Evolutionary conservation across 2,113 vertebrate species (phyloP), one percentile per base, ranked within the genome.

Genomic region (Crotalus viridis): DNA sequence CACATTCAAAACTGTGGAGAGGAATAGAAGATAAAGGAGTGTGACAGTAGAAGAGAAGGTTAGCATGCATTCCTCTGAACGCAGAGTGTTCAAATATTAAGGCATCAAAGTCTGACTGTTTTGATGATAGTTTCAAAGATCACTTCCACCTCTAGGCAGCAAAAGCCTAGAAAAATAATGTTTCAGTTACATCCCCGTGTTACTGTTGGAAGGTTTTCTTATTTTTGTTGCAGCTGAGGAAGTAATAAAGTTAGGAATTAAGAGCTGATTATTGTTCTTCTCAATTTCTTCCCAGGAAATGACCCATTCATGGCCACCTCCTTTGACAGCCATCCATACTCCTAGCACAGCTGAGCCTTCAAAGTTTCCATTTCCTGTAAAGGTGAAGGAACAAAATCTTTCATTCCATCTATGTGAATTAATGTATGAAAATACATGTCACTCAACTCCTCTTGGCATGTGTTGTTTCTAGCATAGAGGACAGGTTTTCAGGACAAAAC

Each of bases 231-330:
- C 33, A 85, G 17, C 2, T 91, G 28, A 28, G 69, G 55, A 90
- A 56, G 33, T 26, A 10, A 33, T 52, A 51, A 57, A 61, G 59
- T 61, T 89, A 15, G 55, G 43, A 39, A 48, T 51, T 51, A 52
- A 59, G 21, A 57, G 46, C 10, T 90, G 48, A 61, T 57, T 89
- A 22, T 89, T n/a, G 0, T 81, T 57, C 9, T 92, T 87, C 13
- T 81, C 52, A 91, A 93, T 90, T 46, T 33, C 91, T 91, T 90
- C 21, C 96, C 95, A 99, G 99, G 99, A 99, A 98, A 99, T 99
- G 99, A 98, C 98, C 89, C 98, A 98, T 59, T 98, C 98, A 26
- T 99, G 98, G 98, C 99, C 99, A 5, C 98, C 99, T 92, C 98
- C 98, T 87, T 94, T 99, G 96, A 98, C 99, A 95, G 98, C 97